Evolutionary conservation across 2,888 invertebrate genomes (phyloP), one percentile per base, ranked within the genome.

Genomic region (Ophioninae sp.): DNA sequence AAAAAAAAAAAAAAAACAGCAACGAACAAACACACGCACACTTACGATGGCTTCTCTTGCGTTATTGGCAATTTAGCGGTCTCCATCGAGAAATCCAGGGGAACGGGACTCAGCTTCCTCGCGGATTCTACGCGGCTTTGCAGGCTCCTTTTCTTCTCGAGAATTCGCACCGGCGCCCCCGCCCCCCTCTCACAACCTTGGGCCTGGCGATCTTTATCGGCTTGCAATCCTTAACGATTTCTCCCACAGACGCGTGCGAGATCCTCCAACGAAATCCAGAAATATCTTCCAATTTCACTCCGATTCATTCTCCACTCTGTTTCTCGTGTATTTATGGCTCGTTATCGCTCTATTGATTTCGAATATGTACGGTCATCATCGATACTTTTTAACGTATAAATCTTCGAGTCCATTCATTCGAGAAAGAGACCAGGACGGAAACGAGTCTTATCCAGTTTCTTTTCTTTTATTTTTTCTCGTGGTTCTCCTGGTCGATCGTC

Each of bases 331-430:
- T 39, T 61, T 30, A 30, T 62, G 61, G 41, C 64, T 57, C 61
- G 6, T 13, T 67, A 30, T 61, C 39, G 23, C 41, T 68, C 73
- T 20, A 62, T 72, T 39, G 56, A 77, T 79, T 21, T 10, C n/a
- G 37, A 41, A 50, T 30, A 39, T 41, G 21, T 57, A 30, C 37
- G 67, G 37, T 79, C 67, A 73, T 79, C 79, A 7, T n/a, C 59
- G 17, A 73, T 69, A 82, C 39, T 67, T n/a, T 50, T 67, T 56
- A 80, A 85, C 85, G 85, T 69, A 85, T 82, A 81, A 83, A 87
- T 87, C 85, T 87, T 87, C 86, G 87, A 86, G 90, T 89, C 87
- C 88, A 89, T 89, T 87, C 88, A 88, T 87, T 87, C 86, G 50
- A 13, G 78, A 67, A 75, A 68, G 68, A 78, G 21, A 30, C 13